Percentiles rank a stretch among this genome's conserved stretches.
phyloP scores from a whole-genome alignment of 2,797 vertebrate species.

The Notolepis coatsorum region DNA sequence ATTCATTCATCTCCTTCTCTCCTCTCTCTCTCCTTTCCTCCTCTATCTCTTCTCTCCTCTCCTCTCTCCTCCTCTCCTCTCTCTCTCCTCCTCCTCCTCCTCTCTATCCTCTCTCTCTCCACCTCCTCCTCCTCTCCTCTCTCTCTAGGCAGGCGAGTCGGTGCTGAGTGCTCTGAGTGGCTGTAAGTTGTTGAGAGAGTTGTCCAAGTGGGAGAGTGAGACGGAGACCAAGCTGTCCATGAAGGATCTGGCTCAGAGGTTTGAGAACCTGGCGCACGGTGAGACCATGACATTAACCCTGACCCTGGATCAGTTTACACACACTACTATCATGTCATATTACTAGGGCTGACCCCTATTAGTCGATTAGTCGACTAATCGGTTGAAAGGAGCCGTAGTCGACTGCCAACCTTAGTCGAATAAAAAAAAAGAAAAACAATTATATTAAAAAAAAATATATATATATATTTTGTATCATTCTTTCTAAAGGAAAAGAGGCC shows the following conservation, averaged over 20 bases:
- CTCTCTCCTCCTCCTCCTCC: not conserved
- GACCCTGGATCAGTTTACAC: too few relatives aligned
- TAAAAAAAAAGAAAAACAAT: too few relatives aligned
- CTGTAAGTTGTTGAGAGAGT: constrained; percentile 86
- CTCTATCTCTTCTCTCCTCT: not conserved
- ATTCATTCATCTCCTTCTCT: not conserved
- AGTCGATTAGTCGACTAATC: too few relatives aligned
- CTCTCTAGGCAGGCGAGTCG: constrained; percentile 75
- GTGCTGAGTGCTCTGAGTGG: constrained; percentile 88
- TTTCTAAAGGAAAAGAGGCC: too few relatives aligned
- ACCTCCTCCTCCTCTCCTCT: not conserved
- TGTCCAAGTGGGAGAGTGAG: constrained; percentile 85
- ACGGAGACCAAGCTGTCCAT: constrained; percentile 82
- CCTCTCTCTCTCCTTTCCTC: not conserved
- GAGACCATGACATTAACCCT: constrained; percentile 35
- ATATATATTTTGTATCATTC: too few relatives aligned
- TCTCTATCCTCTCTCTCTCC: too few relatives aligned
- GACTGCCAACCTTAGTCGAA: too few relatives aligned
- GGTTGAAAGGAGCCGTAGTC: too few relatives aligned
- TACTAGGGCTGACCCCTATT: too few relatives aligned
- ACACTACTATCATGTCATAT: too few relatives aligned
- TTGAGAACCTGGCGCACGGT: constrained; percentile 90
- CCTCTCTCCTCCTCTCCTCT: not conserved
- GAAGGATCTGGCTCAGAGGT: constrained; percentile 86
- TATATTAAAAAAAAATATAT: too few relatives aligned